phyloP scores from a whole-genome alignment of 2,113 vertebrate species.

The Bothrops jararaca region DNA sequence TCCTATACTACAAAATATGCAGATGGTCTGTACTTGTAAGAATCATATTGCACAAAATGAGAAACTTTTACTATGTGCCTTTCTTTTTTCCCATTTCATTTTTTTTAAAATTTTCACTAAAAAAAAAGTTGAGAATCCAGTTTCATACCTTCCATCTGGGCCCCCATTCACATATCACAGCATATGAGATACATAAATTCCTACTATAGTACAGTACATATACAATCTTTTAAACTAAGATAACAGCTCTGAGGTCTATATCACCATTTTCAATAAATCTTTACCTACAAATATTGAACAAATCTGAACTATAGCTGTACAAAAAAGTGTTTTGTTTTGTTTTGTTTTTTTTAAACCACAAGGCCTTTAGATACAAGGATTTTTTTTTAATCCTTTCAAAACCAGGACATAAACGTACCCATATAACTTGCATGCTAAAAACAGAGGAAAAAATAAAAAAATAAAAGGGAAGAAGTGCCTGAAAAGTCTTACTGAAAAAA shows the following conservation, averaged over 20 bases:
- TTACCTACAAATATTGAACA: constrained; percentile 99
- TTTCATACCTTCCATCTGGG: constrained; percentile 98
- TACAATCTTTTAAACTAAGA: constrained; percentile 99
- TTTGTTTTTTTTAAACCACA: constrained; percentile 86
- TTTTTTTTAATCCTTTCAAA: constrained; percentile 92
- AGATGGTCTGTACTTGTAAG: constrained; percentile 94
- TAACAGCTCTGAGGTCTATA: constrained; percentile 98
- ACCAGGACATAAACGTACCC: constrained; percentile 91
- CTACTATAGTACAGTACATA: constrained; percentile 99
- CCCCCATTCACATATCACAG: constrained; percentile 98
- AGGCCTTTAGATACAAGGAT: constrained; percentile 99
- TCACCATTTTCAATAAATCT: constrained; percentile 94
- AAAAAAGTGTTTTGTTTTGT: constrained; percentile 79
- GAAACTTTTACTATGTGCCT: constrained; percentile 95
- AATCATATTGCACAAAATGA: constrained; percentile 98
- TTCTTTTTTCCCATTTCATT: constrained; percentile 66
- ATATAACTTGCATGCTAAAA: constrained; percentile 96
- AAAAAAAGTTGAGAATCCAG: constrained; percentile 95
- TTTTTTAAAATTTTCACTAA: constrained; percentile 56
- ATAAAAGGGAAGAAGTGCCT: constrained; percentile 98
- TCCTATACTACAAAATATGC: constrained; percentile 96
- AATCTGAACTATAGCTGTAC: constrained; percentile 99
- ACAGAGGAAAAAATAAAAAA: constrained; percentile 71
- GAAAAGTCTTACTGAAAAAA: constrained; percentile 98
- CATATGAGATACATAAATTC: constrained; percentile 99